Base-by-base conservation (phyloP, 2,113 vertebrate species). In the Hyperopisus bebe region DNA sequence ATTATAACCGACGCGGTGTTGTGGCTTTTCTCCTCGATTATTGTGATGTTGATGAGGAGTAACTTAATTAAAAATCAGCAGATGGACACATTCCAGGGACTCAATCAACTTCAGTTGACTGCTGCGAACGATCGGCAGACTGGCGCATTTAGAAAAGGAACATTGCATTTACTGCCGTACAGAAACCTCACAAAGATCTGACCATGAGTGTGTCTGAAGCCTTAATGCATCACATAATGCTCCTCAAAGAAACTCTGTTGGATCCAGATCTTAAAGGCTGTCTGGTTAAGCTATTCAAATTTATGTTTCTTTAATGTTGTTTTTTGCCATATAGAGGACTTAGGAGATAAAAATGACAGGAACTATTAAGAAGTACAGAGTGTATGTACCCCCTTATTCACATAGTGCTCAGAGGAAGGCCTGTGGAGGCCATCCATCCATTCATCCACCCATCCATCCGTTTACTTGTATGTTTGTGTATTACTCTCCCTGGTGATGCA, bases 1-100 rank as follows among this genome's bases (percentile, higher is more conserved):
- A 80, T 80, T 42, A 42, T 80, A 80, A 80, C 74, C 13, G 70
- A 7, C 15, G 15, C 3, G 4, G 70, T 0, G 74, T 7, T 39
- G 35, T 42, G 74, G 82, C 44, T 87, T 53, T 87, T 87, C 53
- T 27, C 3, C 48, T 47, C 47, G 17, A 53, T 87, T 87, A 51
- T 55, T 53, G 85, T 7, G 50, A 53, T 87, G 85, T 55, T 42
- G 85, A 87, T 87, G 85, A 87, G 55, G 85, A 87, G 85, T 87
- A 87, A 55, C 85, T 87, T 87, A 87, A 87, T 87, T 87, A 87
- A 87, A 87, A 51, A 87, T 87, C 50, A 55, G 44, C 85, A 87
- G 48, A 87, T 87, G 85, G 85, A 87, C 85, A 35, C 15, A 19
- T 55, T 87, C 47, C 85, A 87, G 50, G 50, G 27, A 39, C 85